These are phyloP conservation scores for Lepeophtheirus salmonis DNA, from an alignment of 1,140 invertebrate species.

Conservation along the genomic window DNA sequence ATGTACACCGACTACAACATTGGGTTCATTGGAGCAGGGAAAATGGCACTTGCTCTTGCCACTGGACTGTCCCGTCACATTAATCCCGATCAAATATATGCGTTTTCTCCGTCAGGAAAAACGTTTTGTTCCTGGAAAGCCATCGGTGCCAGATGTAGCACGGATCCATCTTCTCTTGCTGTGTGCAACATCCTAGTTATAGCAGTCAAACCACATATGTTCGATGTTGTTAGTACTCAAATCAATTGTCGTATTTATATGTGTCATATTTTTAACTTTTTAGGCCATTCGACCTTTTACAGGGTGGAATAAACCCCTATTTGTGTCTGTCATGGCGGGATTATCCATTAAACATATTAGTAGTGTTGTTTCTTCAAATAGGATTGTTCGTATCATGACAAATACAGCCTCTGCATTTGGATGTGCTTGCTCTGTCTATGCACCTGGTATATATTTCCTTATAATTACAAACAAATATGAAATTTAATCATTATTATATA, in stretches of 20 bases:
- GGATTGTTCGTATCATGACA: constrained; percentile 79
- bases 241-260: neutral
- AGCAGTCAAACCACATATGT: constrained; percentile 74
- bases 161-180: constrained; percentile 49
- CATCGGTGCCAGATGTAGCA: constrained; percentile 53
- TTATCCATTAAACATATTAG: neutral
- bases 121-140: constrained; percentile 36
- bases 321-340: constrained; percentile 8
- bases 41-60: constrained; percentile 81
- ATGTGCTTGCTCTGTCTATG: constrained; percentile 56
- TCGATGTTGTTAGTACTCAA: constrained; percentile 29
- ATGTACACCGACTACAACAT: no score
- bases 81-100: neutral
- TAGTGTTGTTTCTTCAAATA: constrained; percentile 29
- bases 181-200: constrained; percentile 64
- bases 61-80: constrained; percentile 44
- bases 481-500: neutral
- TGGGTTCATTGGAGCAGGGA: constrained; percentile 90
- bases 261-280: neutral
- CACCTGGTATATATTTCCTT: neutral
- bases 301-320: neutral
- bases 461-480: neutral
- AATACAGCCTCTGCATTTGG: constrained; percentile 75
- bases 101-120: constrained; percentile 36
- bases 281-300: neutral